Base-by-base conservation (phyloP, 2,797 vertebrate genomes). In the Rhyacichthys aspro region DNA sequence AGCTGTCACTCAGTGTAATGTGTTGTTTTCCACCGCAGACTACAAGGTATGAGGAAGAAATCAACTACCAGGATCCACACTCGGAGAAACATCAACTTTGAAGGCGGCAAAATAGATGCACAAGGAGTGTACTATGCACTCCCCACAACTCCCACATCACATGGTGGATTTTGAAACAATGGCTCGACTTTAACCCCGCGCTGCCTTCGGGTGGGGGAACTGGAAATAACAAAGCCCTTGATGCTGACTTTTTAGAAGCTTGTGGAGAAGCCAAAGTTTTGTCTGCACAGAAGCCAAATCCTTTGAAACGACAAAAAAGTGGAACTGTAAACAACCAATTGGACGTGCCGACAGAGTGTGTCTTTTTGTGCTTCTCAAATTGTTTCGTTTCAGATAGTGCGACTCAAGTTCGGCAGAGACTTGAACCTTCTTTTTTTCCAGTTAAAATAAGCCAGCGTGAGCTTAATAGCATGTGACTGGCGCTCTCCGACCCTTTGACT, bases 1-100 rank as follows among this genome's bases (percentile, higher is more conserved):
- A 76, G 87, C 78, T 89, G 90, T 88, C 89, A 88, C 49, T 90
- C 89, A 80, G 74, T 79, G 65, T 78, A 87, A 88, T 86, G 80
- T 78, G 83, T 64, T 83, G 71, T 83, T 81, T 89, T 81, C 56
- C 71, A 78, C 75, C 32, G 70, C 71, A 59, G 72, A 74, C 47
- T 48, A 46, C 46, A 67, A 65, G 63, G 52, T 36, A 56, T 3
- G 14, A 14, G 7, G 23, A 28, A 28, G 23, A 28, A 28, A 28
- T 28, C 11, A 41, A 41, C 39, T 41, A 11, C 34, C 2, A 38
- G 36, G 9, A 52, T 52, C 16, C 16, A 37, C 66, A 28, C 23
- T 28, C 7, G 23, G 23, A 67, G 65, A 68, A 67, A 59, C 55
- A 61, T 65, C 67, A 69, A 80, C 82, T 80, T 70, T 73, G 59